Percentiles rank a stretch among this genome's conserved stretches.
Conservation (phyloP, 2,888 invertebrate genomes). For the Rhingia campestris region DNA sequence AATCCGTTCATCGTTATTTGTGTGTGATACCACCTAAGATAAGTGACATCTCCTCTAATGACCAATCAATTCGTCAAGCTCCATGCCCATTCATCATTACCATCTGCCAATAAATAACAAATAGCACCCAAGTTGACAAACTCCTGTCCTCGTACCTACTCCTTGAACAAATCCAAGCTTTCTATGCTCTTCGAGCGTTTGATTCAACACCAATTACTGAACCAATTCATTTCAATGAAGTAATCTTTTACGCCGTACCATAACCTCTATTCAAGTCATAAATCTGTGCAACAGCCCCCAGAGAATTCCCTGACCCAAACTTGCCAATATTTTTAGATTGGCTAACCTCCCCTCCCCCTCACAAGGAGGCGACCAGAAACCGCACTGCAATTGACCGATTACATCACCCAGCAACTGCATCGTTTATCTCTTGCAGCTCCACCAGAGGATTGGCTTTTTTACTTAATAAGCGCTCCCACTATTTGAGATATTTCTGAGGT, state of each 20-base stretch:
- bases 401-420: conserved; percentile 67
- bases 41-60: too few relatives aligned
- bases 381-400: conserved; percentile 67
- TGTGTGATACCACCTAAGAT: too few relatives aligned
- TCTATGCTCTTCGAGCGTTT: background rate
- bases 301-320: conserved; percentile 69
- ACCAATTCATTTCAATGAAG: conserved; percentile 64
- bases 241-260: conserved; percentile 48
- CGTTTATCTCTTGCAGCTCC: conserved; percentile 58
- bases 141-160: too few relatives aligned
- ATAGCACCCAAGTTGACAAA: too few relatives aligned
- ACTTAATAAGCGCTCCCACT: conserved; percentile 68
- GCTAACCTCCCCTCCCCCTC: background rate
- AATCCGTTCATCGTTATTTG: too few relatives aligned
- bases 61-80: too few relatives aligned
- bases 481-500: conserved; percentile 43
- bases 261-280: conserved; percentile 58
- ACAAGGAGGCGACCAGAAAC: conserved; percentile 10
- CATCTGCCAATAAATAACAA: too few relatives aligned
- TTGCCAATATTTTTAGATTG: conserved; percentile 23
- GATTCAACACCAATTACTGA: conserved; percentile 48
- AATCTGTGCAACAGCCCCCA: conserved; percentile 61
- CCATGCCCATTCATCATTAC: too few relatives aligned
- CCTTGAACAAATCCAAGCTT: too few relatives aligned
- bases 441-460: conserved; percentile 49